A percentile compares a stretch with the other conserved stretches of the same genome.
Evolutionary conservation across 1,140 invertebrate genomes (phyloP).

Genomic region (Psilanteris sp.): DNA sequence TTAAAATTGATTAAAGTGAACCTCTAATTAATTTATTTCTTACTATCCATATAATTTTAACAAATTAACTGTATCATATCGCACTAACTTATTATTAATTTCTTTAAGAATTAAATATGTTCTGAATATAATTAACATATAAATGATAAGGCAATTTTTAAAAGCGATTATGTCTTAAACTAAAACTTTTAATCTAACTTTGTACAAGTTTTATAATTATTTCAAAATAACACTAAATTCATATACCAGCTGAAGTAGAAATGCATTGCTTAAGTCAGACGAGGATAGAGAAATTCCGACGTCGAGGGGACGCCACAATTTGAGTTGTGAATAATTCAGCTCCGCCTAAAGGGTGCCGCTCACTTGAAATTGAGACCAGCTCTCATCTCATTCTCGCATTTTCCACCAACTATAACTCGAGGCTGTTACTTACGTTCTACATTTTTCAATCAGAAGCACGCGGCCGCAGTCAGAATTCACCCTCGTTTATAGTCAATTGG

Average conservation of each 20-base stretch:
- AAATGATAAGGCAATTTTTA: too few relatives aligned
- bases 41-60: too few relatives aligned
- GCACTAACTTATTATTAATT: too few relatives aligned
- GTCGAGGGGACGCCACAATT: slow-evolving; percentile 68
- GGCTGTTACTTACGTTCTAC: slow-evolving; percentile 72
- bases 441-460: slow-evolving; percentile 76
- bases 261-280: slow-evolving; percentile 32
- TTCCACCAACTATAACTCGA: slow-evolving; percentile 68
- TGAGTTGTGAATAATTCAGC: slow-evolving; percentile 73
- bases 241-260: slow-evolving; percentile 24
- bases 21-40: too few relatives aligned
- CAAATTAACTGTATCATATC: too few relatives aligned
- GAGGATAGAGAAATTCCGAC: slow-evolving; percentile 60
- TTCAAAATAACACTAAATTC: slow-evolving; percentile 31
- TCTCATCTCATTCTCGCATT: slow-evolving; percentile 61
- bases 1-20: too few relatives aligned
- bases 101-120: too few relatives aligned
- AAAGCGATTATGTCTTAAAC: too few relatives aligned
- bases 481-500: slow-evolving; percentile 38
- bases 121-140: too few relatives aligned
- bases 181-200: too few relatives aligned
- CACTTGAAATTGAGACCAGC: slow-evolving; percentile 72
- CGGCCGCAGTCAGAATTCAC: slow-evolving; percentile 40
- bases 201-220: slow-evolving; percentile 26
- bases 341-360: slow-evolving; percentile 69